These are phyloP conservation scores for Xylota sylvarum DNA, from an alignment of 2,888 invertebrate species.

Conservation along the genomic window DNA sequence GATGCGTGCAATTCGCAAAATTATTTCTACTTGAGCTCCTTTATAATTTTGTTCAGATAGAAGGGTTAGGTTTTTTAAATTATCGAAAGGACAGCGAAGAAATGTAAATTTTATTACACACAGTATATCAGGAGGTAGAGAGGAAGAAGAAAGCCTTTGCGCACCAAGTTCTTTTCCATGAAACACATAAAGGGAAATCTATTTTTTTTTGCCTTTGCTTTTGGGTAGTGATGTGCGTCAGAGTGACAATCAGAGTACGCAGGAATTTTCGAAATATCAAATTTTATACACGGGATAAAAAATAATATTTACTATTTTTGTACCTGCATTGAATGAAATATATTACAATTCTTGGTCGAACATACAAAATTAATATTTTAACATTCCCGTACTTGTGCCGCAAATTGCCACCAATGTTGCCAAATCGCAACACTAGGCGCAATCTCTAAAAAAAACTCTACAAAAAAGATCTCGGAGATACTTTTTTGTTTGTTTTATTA, in stretches of 20 bases:
- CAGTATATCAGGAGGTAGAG: slow-evolving; percentile 55
- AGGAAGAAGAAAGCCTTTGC: slow-evolving; percentile 73
- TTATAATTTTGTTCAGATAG: slow-evolving; percentile 5
- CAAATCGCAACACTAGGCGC: too few relatives aligned
- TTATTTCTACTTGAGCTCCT: slow-evolving; percentile 3
- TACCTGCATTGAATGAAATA: too few relatives aligned
- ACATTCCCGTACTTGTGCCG: too few relatives aligned
- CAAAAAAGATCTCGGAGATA: too few relatives aligned
- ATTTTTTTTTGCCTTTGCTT: slow-evolving; percentile 43
- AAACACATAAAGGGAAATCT: slow-evolving; percentile 61
- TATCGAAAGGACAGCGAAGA: slow-evolving; percentile 50
- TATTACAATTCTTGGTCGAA: too few relatives aligned
- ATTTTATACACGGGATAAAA: too few relatives aligned
- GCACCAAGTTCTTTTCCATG: slow-evolving; percentile 64
- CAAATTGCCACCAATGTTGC: too few relatives aligned
- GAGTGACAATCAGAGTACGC: slow-evolving; percentile 52
- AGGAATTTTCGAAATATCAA: slow-evolving; percentile 46
- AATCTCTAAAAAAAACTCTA: too few relatives aligned
- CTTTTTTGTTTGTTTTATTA: too few relatives aligned
- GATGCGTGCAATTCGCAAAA: slow-evolving; percentile 45
- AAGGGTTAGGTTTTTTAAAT: slow-evolving; percentile 13
- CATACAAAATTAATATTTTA: too few relatives aligned
- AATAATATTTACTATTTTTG: too few relatives aligned
- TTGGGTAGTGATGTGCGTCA: slow-evolving; percentile 61
- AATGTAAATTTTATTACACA: slow-evolving; percentile 58